Conservation (phyloP, 2,113 vertebrate genomes). For the Chloropsis cyanopogon region DNA sequence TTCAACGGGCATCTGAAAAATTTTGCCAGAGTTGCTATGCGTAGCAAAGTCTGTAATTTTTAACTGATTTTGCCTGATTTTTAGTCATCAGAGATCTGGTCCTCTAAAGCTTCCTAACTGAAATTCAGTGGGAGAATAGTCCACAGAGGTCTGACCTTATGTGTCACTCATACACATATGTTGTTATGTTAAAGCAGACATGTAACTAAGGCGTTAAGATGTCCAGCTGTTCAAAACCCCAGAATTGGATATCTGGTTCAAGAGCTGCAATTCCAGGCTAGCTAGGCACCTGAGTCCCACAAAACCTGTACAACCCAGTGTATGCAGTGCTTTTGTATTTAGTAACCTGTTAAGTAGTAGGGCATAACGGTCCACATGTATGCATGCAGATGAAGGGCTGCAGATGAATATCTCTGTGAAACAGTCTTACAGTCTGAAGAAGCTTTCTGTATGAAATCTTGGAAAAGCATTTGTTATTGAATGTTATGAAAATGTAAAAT, state of each 20-base stretch:
- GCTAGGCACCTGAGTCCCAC: neutral
- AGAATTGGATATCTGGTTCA: neutral
- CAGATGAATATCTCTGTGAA: neutral
- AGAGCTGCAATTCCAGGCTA: neutral
- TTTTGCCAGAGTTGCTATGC: neutral
- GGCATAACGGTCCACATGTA: neutral
- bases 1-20: neutral
- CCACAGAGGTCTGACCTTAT: neutral
- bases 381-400: accelerated
- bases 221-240: neutral
- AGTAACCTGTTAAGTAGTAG: neutral
- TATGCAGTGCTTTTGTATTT: neutral
- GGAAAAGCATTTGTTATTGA: neutral
- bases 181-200: neutral
- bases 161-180: neutral
- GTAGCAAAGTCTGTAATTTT: neutral
- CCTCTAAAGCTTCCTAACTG: neutral
- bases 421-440: neutral
- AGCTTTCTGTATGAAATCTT: neutral
- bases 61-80: neutral
- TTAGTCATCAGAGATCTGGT: neutral
- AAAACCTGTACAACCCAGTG: neutral
- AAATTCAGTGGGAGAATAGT: neutral
- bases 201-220: neutral
- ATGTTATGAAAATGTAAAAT: neutral